Evolutionary conservation across 2,888 invertebrate species (phyloP), one percentile per base, ranked within the genome.

Genomic region (Andrena marginata): DNA sequence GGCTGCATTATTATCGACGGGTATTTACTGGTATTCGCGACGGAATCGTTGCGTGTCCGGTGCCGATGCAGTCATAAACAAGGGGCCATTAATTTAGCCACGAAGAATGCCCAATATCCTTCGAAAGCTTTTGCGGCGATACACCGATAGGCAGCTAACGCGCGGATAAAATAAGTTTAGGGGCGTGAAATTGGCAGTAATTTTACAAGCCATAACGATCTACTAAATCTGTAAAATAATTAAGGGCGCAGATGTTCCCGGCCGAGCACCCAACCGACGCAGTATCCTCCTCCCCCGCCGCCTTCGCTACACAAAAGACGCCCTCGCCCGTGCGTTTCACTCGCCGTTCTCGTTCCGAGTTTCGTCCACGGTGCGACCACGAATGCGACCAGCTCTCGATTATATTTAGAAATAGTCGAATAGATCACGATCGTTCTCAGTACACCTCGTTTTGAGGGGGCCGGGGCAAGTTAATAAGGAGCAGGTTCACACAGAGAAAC

Each of bases 181-280:
- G 92, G 92, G 92, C 94, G 94, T 93, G 94, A 94, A 94, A 94
- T 94, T 94, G 93, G 92, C 90, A 92, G 94, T 93, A 93, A 94
- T 94, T 94, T 94, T 94, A 94, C 94, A 93, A 94, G 94, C 94
- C 93, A 93, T 94, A 94, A 94, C 94, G 94, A 93, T 94, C 94
- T 92, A 94, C 93, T 94, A 94, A 94, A 94, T 94, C 93, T 91
- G 94, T 92, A 92, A 93, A 94, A 94, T 94, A 94, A 93, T 94
- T 94, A 94, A 93, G 92, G 93, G 90, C 92, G 92, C 93, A 93
- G 93, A 93, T 94, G 93, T 92, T 93, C 81, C 86, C 80, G 65
- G 62, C 54, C 64, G 54, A 72, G 65, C 71, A 77, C 77, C 80
- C 71, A 56, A 35, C 68, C 26, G 71, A 54, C 74, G 26, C 67